Percentiles rank a stretch among this genome's conserved stretches.
phyloP scores from a whole-genome alignment of 1,140 invertebrate species.

The Glomeris maerens region DNA sequence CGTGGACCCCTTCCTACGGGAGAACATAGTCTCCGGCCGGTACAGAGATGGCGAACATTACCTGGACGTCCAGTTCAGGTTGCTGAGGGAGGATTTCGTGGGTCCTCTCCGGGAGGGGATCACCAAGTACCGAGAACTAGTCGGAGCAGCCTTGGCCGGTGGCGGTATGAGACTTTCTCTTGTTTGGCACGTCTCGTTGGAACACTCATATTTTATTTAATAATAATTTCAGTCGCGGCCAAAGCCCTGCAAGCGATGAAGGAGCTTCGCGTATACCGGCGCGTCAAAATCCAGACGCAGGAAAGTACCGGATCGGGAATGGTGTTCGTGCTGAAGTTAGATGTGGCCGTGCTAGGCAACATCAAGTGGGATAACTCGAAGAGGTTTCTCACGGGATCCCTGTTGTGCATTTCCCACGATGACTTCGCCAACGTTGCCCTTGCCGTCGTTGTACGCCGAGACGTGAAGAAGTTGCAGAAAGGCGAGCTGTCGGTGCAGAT shows the following conservation, averaged over 20 bases:
- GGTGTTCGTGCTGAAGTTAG: background rate
- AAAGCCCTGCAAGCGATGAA: too few relatives aligned
- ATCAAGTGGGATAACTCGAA: conserved; percentile 27
- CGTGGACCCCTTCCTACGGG: conserved; percentile 18
- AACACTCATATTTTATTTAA: too few relatives aligned
- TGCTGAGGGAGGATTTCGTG: conserved; percentile 37
- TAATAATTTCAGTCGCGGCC: too few relatives aligned
- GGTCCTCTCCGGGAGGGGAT: conserved; percentile 32
- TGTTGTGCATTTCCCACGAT: conserved; percentile 52
- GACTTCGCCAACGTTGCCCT: conserved; percentile 50
- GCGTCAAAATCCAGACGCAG: too few relatives aligned
- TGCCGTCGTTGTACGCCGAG: conserved; percentile 45
- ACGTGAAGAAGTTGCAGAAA: conserved; percentile 29
- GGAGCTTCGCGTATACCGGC: too few relatives aligned
- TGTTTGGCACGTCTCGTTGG: too few relatives aligned
- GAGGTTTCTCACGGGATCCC: conserved; percentile 51
- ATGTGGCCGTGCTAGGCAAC: background rate
- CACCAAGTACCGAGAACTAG: conserved; percentile 16
- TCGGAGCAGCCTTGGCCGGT: too few relatives aligned
- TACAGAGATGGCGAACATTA: conserved; percentile 34
- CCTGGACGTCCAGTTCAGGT: conserved; percentile 35
- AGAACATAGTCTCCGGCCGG: conserved; percentile 26
- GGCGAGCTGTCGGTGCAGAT: conserved; percentile 38
- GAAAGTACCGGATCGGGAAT: too few relatives aligned
- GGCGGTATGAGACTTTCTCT: too few relatives aligned